Evolutionary conservation across 2,888 invertebrate genomes (phyloP).

Genomic region (Mallateleia sp.): DNA sequence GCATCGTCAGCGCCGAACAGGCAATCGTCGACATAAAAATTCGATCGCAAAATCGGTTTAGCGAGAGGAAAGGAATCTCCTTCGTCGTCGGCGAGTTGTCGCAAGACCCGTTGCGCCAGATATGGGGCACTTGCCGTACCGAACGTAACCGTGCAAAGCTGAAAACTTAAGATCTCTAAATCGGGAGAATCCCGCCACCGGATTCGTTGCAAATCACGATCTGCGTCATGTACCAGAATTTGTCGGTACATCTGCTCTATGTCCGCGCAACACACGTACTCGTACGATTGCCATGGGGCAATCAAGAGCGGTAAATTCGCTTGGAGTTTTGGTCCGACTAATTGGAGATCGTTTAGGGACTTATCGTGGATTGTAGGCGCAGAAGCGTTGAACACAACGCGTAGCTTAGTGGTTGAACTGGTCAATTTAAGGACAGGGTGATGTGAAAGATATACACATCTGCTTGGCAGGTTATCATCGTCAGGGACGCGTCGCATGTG

Average conservation of each 20-base stretch:
- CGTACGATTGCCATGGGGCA: not conserved
- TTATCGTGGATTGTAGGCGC: not conserved
- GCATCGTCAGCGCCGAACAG: too few species aligned
- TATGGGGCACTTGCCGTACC: conserved; percentile 9
- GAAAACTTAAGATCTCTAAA: not conserved
- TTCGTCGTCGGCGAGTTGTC: not conserved
- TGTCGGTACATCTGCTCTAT: conserved; percentile 39
- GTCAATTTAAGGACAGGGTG: not conserved
- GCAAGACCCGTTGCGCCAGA: not conserved
- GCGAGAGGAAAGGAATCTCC: not conserved
- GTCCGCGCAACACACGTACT: conserved; percentile 7
- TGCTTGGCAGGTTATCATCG: too few species aligned
- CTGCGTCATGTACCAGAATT: not conserved
- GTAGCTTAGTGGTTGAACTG: conserved; percentile 29
- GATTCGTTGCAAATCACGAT: conserved; percentile 19
- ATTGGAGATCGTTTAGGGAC: not conserved
- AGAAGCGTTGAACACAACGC: not conserved
- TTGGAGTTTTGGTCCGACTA: conserved; percentile 34
- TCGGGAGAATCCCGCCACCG: not conserved
- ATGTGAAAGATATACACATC: not conserved
- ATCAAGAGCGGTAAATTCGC: not conserved
- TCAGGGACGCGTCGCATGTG: too few species aligned
- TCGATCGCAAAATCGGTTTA: too few species aligned
- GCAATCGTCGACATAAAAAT: too few species aligned
- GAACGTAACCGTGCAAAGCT: conserved; percentile 23